These are phyloP conservation scores for Andrena bucephala DNA, from an alignment of 2,888 invertebrate genomes.

Conservation along the genomic window DNA sequence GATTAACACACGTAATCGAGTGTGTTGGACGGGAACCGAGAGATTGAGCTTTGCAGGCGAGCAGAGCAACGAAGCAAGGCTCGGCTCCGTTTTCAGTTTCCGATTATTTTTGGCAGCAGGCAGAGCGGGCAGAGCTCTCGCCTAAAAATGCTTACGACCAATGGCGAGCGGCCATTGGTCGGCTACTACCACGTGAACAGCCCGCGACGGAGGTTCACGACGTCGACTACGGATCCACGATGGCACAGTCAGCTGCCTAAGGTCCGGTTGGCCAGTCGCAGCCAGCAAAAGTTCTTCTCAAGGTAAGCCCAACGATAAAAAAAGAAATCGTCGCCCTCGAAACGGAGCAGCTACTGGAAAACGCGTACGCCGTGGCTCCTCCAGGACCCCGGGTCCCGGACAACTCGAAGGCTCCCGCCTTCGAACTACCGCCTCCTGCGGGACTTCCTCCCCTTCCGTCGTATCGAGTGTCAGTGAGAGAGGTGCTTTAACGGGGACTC, in stretches of 20 bases:
- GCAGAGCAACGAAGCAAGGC: constrained; percentile 40
- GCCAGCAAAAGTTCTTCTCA: constrained; percentile 72
- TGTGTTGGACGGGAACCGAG: constrained; percentile 11
- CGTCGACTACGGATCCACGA: constrained; percentile 80
- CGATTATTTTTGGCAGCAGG: constrained; percentile 81
- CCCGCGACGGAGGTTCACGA: constrained; percentile 85
- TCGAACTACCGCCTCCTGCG: constrained; percentile 12
- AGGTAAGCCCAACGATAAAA: constrained; percentile 63
- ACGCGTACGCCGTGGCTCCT: background rate
- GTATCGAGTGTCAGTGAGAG: constrained; percentile 67
- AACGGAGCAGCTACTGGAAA: constrained; percentile 19
- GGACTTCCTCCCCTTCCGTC: constrained; percentile 1
- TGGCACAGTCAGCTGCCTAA: constrained; percentile 89
- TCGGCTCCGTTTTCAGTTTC: constrained; percentile 83
- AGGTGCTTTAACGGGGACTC: constrained; percentile 40
- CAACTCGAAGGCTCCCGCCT: constrained; percentile 16
- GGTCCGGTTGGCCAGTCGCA: constrained; percentile 87
- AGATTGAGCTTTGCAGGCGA: constrained; percentile 3
- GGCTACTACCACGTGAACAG: constrained; percentile 73
- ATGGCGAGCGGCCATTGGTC: constrained; percentile 69
- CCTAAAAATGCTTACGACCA: constrained; percentile 82
- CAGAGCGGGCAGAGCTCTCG: constrained; percentile 74
- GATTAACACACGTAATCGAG: constrained; percentile 13
- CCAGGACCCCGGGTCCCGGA: constrained; percentile 22
- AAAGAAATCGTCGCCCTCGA: constrained; percentile 12